phyloP scores from a whole-genome alignment of 2,797 vertebrate species.

The Hylomyscus alleni region DNA sequence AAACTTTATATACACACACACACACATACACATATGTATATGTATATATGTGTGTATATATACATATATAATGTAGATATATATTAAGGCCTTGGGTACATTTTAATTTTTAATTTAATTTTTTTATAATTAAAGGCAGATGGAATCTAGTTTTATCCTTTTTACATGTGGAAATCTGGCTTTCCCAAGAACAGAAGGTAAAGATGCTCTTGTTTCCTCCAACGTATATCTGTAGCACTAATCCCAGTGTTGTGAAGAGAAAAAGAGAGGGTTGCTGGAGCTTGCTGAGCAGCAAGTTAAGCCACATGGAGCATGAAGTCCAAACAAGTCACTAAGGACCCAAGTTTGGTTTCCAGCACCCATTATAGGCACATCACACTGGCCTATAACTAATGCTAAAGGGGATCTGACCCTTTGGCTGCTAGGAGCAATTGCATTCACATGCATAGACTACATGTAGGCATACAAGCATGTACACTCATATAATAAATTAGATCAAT shows the following conservation, averaged over 20 bases:
- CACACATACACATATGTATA: no score
- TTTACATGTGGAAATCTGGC: neutral
- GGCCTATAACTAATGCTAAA: neutral
- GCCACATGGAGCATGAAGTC: neutral
- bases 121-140: neutral
- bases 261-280: neutral
- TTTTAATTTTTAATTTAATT: neutral
- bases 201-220: neutral
- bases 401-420: neutral
- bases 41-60: no score
- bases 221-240: neutral
- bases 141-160: neutral
- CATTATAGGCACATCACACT: neutral
- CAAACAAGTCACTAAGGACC: neutral
- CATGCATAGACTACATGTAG: neutral
- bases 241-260: neutral
- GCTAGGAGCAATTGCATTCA: neutral
- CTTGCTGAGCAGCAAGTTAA: neutral
- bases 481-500: neutral
- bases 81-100: neutral
- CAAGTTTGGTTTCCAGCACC: neutral
- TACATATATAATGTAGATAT: no score
- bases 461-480: neutral
- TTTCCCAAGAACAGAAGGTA: neutral
- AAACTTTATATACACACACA: neutral